A percentile compares a stretch with the other conserved stretches of the same genome.
Evolutionary conservation across 2,888 invertebrate species (phyloP).

Genomic region (Agrochola macilenta): DNA sequence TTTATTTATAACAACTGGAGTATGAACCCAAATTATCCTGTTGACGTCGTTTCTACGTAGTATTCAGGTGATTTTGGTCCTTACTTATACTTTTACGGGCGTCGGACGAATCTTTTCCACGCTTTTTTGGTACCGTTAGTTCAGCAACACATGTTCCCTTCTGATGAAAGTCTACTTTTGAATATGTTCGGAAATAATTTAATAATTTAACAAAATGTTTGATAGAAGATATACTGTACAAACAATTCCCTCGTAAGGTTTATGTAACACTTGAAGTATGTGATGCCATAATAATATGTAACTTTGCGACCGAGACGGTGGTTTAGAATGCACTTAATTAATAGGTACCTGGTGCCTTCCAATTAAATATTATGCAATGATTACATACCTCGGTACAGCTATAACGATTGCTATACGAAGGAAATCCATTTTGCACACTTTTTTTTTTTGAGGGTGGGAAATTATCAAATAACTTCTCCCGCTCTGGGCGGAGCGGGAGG

Average conservation of each 20-base stretch:
- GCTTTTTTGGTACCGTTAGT: too few species aligned
- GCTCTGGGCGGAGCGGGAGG: too few species aligned
- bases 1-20: conserved; percentile 18
- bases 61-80: not conserved
- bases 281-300: conserved; percentile 33
- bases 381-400: not conserved
- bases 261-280: conserved; percentile 35
- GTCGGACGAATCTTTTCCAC: not conserved
- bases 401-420: conserved; percentile 5
- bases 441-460: too few species aligned
- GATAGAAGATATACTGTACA: not conserved
- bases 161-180: too few species aligned
- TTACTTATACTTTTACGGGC: not conserved
- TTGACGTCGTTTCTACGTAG: not conserved
- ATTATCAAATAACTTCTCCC: too few species aligned
- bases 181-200: not conserved
- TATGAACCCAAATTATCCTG: not conserved
- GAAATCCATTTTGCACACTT: conserved; percentile 43
- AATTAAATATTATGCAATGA: conserved; percentile 36
- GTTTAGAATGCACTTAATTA: conserved; percentile 47
- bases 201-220: not conserved
- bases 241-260: not conserved
- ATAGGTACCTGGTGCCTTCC: conserved; percentile 23
- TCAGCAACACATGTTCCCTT: not conserved
- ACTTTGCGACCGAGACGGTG: conserved; percentile 32